Evolutionary conservation across 2,113 vertebrate genomes (phyloP).

Genomic region (Pelmatolapia mariae): DNA sequence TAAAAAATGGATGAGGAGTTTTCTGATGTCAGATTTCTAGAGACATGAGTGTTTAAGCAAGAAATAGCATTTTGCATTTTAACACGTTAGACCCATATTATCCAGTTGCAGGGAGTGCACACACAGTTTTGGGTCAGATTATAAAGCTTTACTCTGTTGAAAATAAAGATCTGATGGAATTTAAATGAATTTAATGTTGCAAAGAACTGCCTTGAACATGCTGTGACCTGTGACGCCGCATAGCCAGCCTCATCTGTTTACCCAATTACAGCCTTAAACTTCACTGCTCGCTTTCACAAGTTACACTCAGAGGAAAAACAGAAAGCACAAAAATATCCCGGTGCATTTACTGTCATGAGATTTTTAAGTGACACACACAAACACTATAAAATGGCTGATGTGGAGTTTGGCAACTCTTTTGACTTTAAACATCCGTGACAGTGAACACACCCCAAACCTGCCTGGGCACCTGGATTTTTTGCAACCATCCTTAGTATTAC

Average conservation of each 20-base stretch:
- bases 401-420: neutral
- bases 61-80: neutral
- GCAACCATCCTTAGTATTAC: slow-evolving; percentile 62
- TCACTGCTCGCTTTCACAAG: slow-evolving; percentile 5
- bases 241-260: slow-evolving; percentile 7
- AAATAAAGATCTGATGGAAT: neutral
- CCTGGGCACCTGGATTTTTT: slow-evolving; percentile 27
- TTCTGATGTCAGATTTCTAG: neutral
- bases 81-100: neutral
- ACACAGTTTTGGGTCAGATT: neutral
- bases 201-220: slow-evolving; percentile 42
- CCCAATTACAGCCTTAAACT: slow-evolving; percentile 48
- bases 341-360: neutral
- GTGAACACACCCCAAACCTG: neutral
- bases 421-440: neutral
- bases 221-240: slow-evolving; percentile 1
- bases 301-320: neutral
- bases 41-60: fast-evolving
- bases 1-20: neutral
- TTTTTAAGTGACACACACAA: neutral
- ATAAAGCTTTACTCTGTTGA: neutral
- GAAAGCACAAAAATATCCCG: slow-evolving; percentile 12
- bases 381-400: neutral
- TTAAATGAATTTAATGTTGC: neutral
- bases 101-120: neutral